Evolutionary conservation across 2,888 invertebrate genomes (phyloP).

Genomic region (Drosophila colorata): DNA sequence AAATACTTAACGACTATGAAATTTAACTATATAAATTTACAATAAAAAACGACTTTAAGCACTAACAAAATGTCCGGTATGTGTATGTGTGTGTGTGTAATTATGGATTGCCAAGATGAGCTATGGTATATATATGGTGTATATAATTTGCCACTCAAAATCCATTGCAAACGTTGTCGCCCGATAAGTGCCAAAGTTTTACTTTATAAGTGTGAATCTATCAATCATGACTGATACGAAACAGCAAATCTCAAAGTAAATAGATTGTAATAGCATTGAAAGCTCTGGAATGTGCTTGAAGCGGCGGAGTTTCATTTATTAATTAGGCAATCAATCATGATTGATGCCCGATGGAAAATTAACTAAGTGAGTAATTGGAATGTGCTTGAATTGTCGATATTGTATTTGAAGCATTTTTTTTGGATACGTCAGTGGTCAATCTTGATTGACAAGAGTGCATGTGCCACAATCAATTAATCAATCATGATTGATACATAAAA

Average conservation of each 20-base stretch:
- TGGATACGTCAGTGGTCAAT: not conserved
- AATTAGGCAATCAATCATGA: conserved; percentile 4
- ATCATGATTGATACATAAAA: conserved; percentile 4
- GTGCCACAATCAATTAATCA: not conserved
- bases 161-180: conserved; percentile 35
- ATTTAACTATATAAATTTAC: conserved; percentile 54
- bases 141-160: conserved; percentile 18
- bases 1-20: conserved; percentile 53
- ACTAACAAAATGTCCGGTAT: conserved; percentile 65
- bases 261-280: not conserved
- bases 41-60: conserved; percentile 56
- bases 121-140: conserved; percentile 24
- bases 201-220: conserved; percentile 4
- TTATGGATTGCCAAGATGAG: conserved; percentile 44
- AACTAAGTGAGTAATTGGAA: not conserved
- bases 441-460: conserved; percentile 27
- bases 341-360: not conserved
- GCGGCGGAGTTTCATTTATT: conserved; percentile 27
- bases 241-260: not conserved
- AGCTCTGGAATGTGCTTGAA: conserved; percentile 62
- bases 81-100: conserved; percentile 31
- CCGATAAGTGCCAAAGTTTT: conserved; percentile 10
- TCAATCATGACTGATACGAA: conserved; percentile 12
- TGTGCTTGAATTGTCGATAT: not conserved
- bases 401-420: no score